Evolutionary conservation across 1,140 invertebrate species (phyloP).

Genomic region (Megalonaias nervosa): DNA sequence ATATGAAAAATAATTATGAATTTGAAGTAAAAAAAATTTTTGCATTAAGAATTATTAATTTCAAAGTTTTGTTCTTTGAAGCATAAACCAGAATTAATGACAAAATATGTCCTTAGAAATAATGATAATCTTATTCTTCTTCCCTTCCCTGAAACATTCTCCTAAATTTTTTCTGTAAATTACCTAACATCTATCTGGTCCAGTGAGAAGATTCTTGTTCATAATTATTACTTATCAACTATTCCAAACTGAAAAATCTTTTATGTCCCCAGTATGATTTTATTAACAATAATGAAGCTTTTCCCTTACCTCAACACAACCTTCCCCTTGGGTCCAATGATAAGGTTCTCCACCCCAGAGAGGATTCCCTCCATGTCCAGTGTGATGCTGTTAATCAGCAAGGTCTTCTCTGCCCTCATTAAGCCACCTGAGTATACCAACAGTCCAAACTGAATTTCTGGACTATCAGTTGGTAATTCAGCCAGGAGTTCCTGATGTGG

Average conservation of each 20-base stretch:
- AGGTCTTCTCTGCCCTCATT: conserved; percentile 41
- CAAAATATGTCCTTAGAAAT: no score
- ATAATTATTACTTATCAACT: no score
- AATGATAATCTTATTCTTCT: no score
- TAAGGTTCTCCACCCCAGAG: conserved; percentile 47
- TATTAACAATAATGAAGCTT: background rate
- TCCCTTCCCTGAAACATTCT: no score
- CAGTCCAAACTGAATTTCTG: conserved; percentile 56
- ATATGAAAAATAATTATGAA: no score
- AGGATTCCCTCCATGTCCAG: conserved; percentile 53
- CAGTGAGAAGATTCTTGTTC: no score
- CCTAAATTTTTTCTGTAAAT: no score
- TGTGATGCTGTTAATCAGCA: conserved; percentile 51
- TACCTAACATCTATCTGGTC: no score
- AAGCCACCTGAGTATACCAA: conserved; percentile 46
- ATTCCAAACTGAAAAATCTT: background rate
- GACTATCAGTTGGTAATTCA: conserved; percentile 47
- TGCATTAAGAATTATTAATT: no score
- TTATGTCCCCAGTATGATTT: background rate
- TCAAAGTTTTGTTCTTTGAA: no score
- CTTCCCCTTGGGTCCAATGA: conserved; percentile 50
- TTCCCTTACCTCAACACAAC: conserved; percentile 46
- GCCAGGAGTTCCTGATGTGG: conserved; percentile 46
- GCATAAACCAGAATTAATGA: no score
- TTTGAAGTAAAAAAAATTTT: no score